Evolutionary conservation across 2,888 invertebrate genomes (phyloP).

Genomic region (Drosophila vallismaia): DNA sequence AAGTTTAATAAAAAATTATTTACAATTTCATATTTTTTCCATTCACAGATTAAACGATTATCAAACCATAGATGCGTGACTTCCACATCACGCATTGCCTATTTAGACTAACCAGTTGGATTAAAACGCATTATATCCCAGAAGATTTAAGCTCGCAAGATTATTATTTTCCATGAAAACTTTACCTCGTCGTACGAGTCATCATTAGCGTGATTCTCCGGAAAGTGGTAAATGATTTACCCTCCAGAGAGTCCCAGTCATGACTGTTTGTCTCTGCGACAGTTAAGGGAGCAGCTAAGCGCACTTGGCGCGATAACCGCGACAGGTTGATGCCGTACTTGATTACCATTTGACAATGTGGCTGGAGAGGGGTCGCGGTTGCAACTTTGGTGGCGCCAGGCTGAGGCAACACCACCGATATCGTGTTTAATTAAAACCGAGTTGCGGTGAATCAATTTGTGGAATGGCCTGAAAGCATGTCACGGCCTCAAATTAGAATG

Average conservation of each 20-base stretch:
- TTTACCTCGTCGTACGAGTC: background rate
- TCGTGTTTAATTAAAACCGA: slow-evolving; percentile 71
- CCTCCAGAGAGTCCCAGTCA: slow-evolving; percentile 38
- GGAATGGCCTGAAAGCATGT: slow-evolving; percentile 8
- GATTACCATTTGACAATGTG: slow-evolving; percentile 62
- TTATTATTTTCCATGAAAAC: background rate
- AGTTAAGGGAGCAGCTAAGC: slow-evolving; percentile 19
- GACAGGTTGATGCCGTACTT: slow-evolving; percentile 62
- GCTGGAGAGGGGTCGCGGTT: slow-evolving; percentile 11
- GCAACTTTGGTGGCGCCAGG: slow-evolving; percentile 44
- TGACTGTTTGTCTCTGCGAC: slow-evolving; percentile 28
- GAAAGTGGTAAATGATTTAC: slow-evolving; percentile 54
- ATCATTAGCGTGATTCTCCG: background rate
- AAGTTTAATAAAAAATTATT: background rate
- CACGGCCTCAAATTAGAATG: slow-evolving; percentile 36
- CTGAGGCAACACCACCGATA: slow-evolving; percentile 57
- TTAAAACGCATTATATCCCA: background rate
- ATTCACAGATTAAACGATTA: background rate
- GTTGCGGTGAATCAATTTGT: slow-evolving; percentile 32
- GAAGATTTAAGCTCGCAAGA: no score
- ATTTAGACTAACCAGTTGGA: background rate
- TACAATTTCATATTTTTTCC: background rate
- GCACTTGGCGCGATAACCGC: slow-evolving; percentile 57
- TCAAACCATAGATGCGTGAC: background rate
- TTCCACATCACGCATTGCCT: background rate